Conservation (phyloP, 2,888 invertebrate species). For the Drosophila recens region DNA sequence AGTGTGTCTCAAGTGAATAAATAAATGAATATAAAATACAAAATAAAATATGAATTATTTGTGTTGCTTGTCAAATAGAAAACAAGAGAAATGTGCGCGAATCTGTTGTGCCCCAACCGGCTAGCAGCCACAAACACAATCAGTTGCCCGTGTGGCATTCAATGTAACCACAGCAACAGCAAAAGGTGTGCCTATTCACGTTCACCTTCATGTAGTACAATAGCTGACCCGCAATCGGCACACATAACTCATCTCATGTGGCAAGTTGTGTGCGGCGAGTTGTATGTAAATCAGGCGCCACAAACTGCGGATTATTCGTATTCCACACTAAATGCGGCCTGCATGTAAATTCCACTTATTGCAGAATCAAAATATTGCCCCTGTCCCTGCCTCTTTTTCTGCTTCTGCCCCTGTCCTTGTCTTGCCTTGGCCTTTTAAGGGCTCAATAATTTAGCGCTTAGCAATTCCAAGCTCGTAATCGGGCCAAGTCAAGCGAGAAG, state of each 20-base stretch:
- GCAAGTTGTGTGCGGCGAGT: conserved; percentile 8
- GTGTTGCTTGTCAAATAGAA: conserved; percentile 6
- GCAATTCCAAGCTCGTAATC: conserved; percentile 38
- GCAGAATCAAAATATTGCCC: conserved; percentile 19
- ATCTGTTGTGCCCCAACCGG: conserved; percentile 24
- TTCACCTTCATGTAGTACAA: neutral
- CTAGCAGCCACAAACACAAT: conserved; percentile 28
- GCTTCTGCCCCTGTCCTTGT: neutral
- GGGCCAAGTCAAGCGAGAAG: neutral
- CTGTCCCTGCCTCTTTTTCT: no score
- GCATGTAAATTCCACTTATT: conserved; percentile 48
- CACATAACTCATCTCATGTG: conserved; percentile 29
- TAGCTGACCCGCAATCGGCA: conserved; percentile 47
- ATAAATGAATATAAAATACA: conserved; percentile 1
- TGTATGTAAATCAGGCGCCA: conserved; percentile 38
- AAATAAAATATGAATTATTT: conserved; percentile 2
- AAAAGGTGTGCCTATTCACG: conserved; percentile 14
- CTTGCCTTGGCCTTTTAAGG: conserved; percentile 39
- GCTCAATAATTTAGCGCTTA: conserved; percentile 57
- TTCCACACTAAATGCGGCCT: conserved; percentile 31
- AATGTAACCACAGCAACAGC: conserved; percentile 10
- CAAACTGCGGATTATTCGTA: conserved; percentile 27
- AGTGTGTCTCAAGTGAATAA: conserved; percentile 42
- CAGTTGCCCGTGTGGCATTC: conserved; percentile 21
- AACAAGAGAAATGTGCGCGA: neutral